Evolutionary conservation across 2,888 invertebrate species (phyloP).

Genomic region (Pyrocoelia pectoralis): DNA sequence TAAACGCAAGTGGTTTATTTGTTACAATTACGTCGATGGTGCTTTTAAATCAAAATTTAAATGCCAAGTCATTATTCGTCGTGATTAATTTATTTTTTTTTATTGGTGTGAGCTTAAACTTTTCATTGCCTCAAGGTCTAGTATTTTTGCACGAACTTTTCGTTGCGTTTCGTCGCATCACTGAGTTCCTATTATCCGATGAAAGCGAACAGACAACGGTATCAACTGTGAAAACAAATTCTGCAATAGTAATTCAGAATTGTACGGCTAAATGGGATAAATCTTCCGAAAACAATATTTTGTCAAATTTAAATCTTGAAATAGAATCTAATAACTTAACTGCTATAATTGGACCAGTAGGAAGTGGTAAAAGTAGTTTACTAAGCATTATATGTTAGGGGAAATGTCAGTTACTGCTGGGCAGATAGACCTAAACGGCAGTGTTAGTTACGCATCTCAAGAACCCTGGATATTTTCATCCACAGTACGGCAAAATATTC

Average conservation of each 20-base stretch:
- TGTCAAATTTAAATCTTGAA: conserved; percentile 41
- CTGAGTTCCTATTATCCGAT: neutral
- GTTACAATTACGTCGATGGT: neutral
- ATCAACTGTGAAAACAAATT: neutral
- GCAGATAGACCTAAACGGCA: conserved; percentile 67
- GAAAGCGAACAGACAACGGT: neutral
- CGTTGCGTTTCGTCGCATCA: neutral
- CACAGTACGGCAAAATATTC: conserved; percentile 69
- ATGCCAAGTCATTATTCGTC: neutral
- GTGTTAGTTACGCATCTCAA: conserved; percentile 68
- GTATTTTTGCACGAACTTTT: neutral
- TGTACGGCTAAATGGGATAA: conserved; percentile 71
- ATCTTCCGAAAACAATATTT: conserved; percentile 33
- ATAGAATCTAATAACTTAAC: conserved; percentile 52
- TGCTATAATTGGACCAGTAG: conserved; percentile 71
- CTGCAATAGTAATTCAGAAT: conserved; percentile 57
- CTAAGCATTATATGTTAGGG: conserved; percentile 72
- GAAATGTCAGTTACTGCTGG: conserved; percentile 73
- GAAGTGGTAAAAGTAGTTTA: conserved; percentile 72
- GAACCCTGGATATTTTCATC: conserved; percentile 67
- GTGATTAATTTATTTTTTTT: neutral
- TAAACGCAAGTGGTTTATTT: neutral
- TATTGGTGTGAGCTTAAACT: conserved; percentile 69
- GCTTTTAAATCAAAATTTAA: neutral
- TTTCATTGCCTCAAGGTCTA: conserved; percentile 81